phyloP scores from a whole-genome alignment of 2,797 vertebrate genomes.

The Cichlasoma orientale region DNA sequence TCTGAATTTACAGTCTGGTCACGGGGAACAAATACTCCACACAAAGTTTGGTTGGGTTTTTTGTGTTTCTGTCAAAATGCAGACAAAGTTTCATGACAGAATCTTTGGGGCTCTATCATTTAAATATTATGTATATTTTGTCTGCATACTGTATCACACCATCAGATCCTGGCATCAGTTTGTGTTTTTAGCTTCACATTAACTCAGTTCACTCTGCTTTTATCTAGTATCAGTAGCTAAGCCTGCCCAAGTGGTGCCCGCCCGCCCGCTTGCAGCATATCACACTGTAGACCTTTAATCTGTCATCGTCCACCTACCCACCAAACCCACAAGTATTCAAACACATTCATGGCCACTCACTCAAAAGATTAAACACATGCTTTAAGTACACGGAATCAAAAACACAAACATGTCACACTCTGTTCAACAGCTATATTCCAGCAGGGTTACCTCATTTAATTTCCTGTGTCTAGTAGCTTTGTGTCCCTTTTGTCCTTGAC shows the following conservation, averaged over 20 bases:
- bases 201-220: conserved; percentile 64
- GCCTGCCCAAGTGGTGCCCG: conserved; percentile 49
- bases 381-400: conserved; percentile 14
- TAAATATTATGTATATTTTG: conserved; percentile 50
- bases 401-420: conserved; percentile 36
- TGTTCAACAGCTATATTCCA: conserved; percentile 71
- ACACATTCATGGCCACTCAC: conserved; percentile 31
- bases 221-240: conserved; percentile 71
- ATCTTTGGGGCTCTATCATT: conserved; percentile 37
- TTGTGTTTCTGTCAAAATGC: neutral
- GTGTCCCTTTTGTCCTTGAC: conserved; percentile 71
- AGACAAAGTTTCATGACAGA: neutral
- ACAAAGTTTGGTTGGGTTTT: too few relatives aligned
- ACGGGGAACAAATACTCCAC: neutral
- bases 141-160: conserved; percentile 35
- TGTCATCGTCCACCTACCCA: conserved; percentile 60
- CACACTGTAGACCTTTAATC: conserved; percentile 59
- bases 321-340: conserved; percentile 52
- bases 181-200: conserved; percentile 66
- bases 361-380: conserved; percentile 33
- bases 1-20: neutral
- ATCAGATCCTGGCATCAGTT: conserved; percentile 42
- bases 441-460: conserved; percentile 73
- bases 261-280: conserved; percentile 56
- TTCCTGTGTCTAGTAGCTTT: conserved; percentile 61